Conservation (phyloP, 2,113 vertebrate genomes). For the Echinops telfairi region DNA sequence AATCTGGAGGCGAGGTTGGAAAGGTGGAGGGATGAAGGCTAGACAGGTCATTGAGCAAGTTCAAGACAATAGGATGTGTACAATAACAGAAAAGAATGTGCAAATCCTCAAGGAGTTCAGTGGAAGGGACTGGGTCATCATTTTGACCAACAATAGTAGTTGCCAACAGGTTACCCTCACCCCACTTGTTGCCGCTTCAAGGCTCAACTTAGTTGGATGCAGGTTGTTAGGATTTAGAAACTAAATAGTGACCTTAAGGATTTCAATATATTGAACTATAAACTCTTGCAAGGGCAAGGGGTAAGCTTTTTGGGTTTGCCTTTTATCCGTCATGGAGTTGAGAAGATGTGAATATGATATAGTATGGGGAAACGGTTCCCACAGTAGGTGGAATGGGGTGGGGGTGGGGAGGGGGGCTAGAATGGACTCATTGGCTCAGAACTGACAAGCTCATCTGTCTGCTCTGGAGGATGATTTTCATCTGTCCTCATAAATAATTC, state of each 20-base stretch:
- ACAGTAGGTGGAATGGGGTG: not conserved
- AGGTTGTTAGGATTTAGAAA: not conserved
- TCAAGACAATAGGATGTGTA: no score
- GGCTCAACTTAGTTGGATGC: not conserved
- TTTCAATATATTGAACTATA: not conserved
- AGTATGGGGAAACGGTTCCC: fast-evolving
- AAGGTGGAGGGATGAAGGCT: not conserved
- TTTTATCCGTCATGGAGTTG: not conserved
- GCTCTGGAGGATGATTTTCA: not conserved
- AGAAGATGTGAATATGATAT: not conserved
- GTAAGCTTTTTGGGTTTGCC: not conserved
- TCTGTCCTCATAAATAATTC: not conserved
- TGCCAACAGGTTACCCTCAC: not conserved
- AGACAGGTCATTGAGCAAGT: no score
- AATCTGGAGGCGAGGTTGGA: not conserved
- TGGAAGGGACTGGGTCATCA: no score
- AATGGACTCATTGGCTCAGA: not conserved
- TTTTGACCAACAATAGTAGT: no score
- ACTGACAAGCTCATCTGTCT: not conserved
- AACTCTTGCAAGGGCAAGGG: not conserved
- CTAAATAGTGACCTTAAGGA: not conserved
- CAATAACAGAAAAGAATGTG: not conserved
- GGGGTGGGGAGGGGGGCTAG: no score
- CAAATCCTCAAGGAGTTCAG: not conserved
- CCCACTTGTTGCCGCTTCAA: not conserved